A percentile compares a stretch with the other conserved stretches of the same genome.
Evolutionary conservation across 1,140 invertebrate species (phyloP).

Genomic region (Lucilia sericata): DNA sequence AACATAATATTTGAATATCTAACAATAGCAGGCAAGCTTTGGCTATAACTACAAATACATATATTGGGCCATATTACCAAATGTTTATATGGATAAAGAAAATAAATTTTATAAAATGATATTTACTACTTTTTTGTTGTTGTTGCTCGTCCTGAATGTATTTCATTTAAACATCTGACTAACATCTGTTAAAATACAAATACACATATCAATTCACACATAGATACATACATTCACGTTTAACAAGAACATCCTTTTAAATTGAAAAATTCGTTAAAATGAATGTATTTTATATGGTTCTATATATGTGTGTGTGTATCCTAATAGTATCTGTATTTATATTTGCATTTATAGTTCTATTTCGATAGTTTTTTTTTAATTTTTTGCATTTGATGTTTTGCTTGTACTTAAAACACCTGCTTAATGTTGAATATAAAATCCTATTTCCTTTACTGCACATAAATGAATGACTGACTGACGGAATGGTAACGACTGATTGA

Average conservation of each 20-base stretch:
- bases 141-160: too few relatives aligned
- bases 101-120: slow-evolving; percentile 1
- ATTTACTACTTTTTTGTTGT: too few relatives aligned
- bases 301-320: not conserved
- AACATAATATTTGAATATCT: not conserved
- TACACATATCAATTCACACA: not conserved
- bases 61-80: not conserved
- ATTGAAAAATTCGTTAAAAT: not conserved
- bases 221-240: not conserved
- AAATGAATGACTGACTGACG: not conserved
- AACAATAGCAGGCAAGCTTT: not conserved
- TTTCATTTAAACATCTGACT: not conserved
- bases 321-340: not conserved
- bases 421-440: slow-evolving; percentile 10
- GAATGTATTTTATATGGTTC: not conserved
- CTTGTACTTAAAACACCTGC: slow-evolving; percentile 5
- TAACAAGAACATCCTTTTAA: not conserved
- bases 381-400: not conserved
- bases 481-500: too few relatives aligned
- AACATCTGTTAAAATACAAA: not conserved
- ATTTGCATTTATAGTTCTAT: not conserved
- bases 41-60: not conserved
- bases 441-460: not conserved
- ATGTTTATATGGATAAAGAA: not conserved
- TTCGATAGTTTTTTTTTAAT: too few relatives aligned